Evolutionary conservation across 2,113 vertebrate species (phyloP).

Genomic region (Anolis sagrei): DNA sequence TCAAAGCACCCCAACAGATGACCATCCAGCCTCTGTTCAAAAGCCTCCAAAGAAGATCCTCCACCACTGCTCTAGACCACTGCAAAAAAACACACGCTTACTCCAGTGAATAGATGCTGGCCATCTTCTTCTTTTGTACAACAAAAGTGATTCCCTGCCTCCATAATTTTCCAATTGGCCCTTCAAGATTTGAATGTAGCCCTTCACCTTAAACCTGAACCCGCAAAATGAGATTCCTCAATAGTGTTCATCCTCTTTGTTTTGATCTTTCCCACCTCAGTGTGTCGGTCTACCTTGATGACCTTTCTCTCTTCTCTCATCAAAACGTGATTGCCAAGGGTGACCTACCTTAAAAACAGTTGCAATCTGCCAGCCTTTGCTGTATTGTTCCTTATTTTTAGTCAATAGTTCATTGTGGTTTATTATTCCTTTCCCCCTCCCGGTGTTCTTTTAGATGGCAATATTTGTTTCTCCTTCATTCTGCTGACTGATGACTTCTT

Average conservation of each 20-base stretch:
- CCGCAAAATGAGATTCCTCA: not conserved
- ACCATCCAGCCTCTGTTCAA: too few species aligned
- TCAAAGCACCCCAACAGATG: too few species aligned
- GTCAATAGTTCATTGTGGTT: not conserved
- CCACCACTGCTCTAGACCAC: too few species aligned
- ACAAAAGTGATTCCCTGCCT: not conserved
- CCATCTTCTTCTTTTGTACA: not conserved
- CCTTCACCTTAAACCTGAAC: not conserved
- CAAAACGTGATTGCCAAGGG: not conserved
- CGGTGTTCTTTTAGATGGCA: conserved; percentile 37
- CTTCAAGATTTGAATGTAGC: not conserved
- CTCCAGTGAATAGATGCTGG: too few species aligned
- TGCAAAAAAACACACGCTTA: too few species aligned
- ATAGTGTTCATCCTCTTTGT: too few species aligned
- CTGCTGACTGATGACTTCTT: conserved; percentile 49
- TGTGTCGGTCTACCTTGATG: not conserved
- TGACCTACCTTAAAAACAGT: not conserved
- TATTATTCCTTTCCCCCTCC: not conserved
- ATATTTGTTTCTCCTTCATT: conserved; percentile 42
- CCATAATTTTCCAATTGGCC: not conserved
- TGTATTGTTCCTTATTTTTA: not conserved
- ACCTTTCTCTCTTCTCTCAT: not conserved
- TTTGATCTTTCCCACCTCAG: not conserved
- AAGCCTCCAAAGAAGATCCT: too few species aligned
- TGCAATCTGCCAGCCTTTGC: not conserved